Conservation (phyloP, 2,797 vertebrate genomes). For the Columba guinea region DNA sequence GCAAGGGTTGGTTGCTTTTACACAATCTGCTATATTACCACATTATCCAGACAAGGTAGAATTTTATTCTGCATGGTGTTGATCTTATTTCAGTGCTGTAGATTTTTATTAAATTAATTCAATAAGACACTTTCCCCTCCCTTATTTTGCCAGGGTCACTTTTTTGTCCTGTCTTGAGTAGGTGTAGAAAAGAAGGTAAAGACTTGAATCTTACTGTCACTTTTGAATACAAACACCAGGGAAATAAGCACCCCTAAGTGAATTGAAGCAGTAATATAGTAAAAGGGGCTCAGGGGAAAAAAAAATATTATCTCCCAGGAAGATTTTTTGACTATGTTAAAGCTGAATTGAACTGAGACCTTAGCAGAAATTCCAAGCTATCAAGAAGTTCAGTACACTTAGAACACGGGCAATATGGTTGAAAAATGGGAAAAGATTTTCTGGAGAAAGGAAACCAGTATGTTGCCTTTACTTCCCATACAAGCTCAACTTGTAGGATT, state of each 20-base stretch:
- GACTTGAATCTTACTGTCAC: background rate
- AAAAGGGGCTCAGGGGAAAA: background rate
- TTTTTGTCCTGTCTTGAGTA: background rate
- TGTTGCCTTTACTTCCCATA: background rate
- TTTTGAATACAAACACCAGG: background rate
- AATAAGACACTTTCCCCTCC: background rate
- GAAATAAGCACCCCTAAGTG: background rate
- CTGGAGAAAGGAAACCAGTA: background rate
- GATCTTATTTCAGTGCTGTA: background rate
- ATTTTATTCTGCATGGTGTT: background rate
- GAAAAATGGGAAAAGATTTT: background rate
- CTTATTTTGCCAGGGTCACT: background rate
- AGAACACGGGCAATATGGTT: background rate
- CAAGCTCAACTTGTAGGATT: background rate
- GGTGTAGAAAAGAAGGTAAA: background rate
- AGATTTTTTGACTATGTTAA: background rate
- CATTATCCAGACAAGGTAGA: background rate
- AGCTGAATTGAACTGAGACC: background rate
- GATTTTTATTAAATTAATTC: background rate
- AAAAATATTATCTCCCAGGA: background rate
- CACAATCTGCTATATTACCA: background rate
- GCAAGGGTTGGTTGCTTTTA: background rate
- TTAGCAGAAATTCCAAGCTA: background rate
- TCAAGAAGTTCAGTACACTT: background rate
- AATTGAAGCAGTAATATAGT: background rate